Evolutionary conservation across 2,113 vertebrate genomes (phyloP), one percentile per base, ranked within the genome.

Genomic region (Saccopteryx leptura): DNA sequence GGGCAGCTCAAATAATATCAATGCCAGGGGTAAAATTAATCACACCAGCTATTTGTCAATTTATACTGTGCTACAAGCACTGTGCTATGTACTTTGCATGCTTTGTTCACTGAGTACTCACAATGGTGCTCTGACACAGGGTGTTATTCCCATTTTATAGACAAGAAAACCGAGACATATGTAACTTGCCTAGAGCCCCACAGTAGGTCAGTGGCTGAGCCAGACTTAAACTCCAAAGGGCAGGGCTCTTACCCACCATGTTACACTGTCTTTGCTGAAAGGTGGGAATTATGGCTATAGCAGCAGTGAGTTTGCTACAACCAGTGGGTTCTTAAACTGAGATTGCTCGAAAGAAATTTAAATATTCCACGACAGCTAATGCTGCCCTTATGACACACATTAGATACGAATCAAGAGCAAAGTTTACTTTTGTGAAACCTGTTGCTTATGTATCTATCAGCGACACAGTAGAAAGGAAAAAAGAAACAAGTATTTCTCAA

Each of bases 401-500:
- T 3, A 66, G 82, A 26, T 7, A 26, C 31, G 79, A 87, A 90
- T 76, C 86, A 58, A 63, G 48, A 96, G 23, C 81, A 68, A 52
- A 56, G 79, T 82, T 75, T 48, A 24, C 50, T 85, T 97, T 72
- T 69, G 50, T 81, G 91, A 90, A 88, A 92, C 50, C 50, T 68
- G 68, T 33, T 52, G 85, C 56, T 72, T 60, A 15, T 54, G 68
- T 46, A 56, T 84, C 54, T 60, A 75, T 65, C 39, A 63, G 56
- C 4, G 48, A 31, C 61, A 58, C n/a, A 33, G 13, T 1, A 74
- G 65, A 7, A 72, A 69, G 80, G 93, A 74, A 96, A 96, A 85
- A 96, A 68, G 94, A 97, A 97, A 94, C 91, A 66, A 31, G 68
- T 76, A 84, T 96, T 97, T 98, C 96, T 94, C 95, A 96, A 75